Percentiles rank a stretch among this genome's conserved stretches.
Evolutionary conservation across 92 coral and sea anemone species (phyloP).

Genomic region (Porites rus): DNA sequence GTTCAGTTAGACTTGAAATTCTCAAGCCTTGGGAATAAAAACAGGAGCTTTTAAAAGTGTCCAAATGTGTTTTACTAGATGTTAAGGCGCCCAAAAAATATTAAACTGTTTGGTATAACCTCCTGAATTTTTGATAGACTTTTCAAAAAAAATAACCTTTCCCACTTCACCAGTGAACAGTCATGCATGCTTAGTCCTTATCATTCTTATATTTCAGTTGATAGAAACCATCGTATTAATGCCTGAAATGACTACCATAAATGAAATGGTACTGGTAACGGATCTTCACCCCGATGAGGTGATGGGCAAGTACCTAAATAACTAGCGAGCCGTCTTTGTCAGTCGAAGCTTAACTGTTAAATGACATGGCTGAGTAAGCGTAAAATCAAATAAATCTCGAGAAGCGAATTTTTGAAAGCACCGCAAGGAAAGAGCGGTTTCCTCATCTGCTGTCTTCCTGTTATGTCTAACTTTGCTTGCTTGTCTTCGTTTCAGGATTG

Average conservation of each 20-base stretch:
- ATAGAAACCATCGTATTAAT: constrained; percentile 34
- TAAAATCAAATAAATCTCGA: background rate
- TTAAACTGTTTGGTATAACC: no score
- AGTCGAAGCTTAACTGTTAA: background rate
- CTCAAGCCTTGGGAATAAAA: no score
- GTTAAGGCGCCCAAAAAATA: no score
- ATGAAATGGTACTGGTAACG: constrained; percentile 53
- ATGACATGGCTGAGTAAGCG: background rate
- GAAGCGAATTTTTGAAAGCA: background rate
- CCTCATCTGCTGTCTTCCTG: constrained; percentile 4
- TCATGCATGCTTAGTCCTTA: constrained; percentile 28
- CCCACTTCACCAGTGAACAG: no score
- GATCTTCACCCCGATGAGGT: constrained; percentile 47
- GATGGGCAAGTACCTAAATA: constrained; percentile 32
- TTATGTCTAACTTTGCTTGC: constrained; percentile 3
- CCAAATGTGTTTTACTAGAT: no score
- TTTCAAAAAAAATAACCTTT: no score
- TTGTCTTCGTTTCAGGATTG: constrained; percentile 30
- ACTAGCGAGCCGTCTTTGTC: background rate
- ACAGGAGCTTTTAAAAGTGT: no score
- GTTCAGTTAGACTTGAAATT: no score
- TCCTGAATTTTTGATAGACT: no score
- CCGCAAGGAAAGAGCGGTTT: background rate
- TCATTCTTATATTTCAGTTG: constrained; percentile 49
- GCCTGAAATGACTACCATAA: constrained; percentile 51